phyloP scores from a whole-genome alignment of 2,113 vertebrate genomes.

The Aptenodytes forsteri region DNA sequence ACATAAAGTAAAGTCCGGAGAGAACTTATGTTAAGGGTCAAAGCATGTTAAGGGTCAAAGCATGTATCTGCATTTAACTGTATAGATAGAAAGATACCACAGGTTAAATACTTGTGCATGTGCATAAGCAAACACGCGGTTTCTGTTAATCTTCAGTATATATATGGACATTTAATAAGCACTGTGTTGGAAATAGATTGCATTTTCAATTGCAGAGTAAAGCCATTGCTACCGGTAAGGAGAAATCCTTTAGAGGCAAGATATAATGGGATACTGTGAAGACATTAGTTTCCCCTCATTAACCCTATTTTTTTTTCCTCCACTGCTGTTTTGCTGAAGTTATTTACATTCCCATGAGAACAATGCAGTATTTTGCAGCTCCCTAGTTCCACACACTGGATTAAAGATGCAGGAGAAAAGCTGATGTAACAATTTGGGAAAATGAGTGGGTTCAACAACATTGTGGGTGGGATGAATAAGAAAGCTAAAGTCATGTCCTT shows the following conservation, averaged over 20 bases:
- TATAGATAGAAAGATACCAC: neutral
- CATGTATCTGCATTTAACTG: neutral
- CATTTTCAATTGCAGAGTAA: neutral
- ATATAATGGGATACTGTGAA: neutral
- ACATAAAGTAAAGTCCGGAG: neutral
- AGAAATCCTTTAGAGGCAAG: neutral
- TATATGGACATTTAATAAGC: neutral
- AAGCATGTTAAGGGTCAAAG: neutral
- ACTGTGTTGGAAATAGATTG: neutral
- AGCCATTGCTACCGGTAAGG: neutral
- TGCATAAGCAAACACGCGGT: accelerated
- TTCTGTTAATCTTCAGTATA: neutral
- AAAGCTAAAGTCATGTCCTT: neutral
- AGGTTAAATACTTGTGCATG: neutral
- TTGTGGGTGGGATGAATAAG: neutral
- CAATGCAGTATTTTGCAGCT: neutral
- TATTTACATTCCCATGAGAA: neutral
- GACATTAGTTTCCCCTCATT: neutral
- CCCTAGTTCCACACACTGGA: neutral
- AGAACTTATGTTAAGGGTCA: neutral
- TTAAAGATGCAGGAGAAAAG: neutral
- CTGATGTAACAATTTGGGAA: neutral
- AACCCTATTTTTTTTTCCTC: neutral
- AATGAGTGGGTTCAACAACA: neutral
- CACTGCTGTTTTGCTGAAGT: neutral